phyloP scores from a whole-genome alignment of 1,140 invertebrate species.

The Pseudoatta argentina region DNA sequence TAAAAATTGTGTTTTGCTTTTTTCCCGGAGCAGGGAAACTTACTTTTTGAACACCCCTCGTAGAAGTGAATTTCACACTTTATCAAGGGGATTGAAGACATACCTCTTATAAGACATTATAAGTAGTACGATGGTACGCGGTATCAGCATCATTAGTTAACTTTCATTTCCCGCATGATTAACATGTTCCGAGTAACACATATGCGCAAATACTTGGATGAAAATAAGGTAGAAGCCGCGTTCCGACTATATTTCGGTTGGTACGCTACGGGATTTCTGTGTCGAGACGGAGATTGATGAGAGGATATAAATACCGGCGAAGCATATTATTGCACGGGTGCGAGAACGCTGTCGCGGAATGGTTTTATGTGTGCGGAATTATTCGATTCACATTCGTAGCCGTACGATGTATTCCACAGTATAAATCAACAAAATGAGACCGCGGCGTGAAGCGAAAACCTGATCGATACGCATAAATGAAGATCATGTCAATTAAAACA shows the following conservation, averaged over 20 bases:
- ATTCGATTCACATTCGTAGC: slow-evolving; percentile 37
- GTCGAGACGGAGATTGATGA: slow-evolving; percentile 52
- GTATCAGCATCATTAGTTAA: slow-evolving; percentile 16
- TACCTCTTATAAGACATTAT: background rate
- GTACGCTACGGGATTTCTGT: slow-evolving; percentile 38
- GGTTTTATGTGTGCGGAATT: slow-evolving; percentile 52
- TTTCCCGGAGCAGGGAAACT: too few relatives aligned
- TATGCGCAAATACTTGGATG: slow-evolving; percentile 28
- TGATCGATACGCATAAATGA: slow-evolving; percentile 25
- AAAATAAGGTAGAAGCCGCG: slow-evolving; percentile 5
- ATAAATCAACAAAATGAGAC: slow-evolving; percentile 53
- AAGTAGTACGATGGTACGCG: background rate
- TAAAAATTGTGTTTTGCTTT: too few relatives aligned
- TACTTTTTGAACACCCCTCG: too few relatives aligned
- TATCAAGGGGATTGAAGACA: background rate
- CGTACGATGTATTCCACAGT: background rate
- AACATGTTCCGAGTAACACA: background rate
- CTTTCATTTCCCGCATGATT: slow-evolving; percentile 16
- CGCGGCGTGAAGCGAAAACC: background rate
- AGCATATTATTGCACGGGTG: slow-evolving; percentile 45
- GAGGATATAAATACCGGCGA: slow-evolving; percentile 54
- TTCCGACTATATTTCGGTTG: slow-evolving; percentile 29
- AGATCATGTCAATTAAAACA: slow-evolving; percentile 20
- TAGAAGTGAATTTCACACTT: background rate
- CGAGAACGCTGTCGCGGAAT: slow-evolving; percentile 44